These are phyloP conservation scores for Cotesia typhae DNA, from an alignment of 1,140 invertebrate genomes.

Conservation along the genomic window DNA sequence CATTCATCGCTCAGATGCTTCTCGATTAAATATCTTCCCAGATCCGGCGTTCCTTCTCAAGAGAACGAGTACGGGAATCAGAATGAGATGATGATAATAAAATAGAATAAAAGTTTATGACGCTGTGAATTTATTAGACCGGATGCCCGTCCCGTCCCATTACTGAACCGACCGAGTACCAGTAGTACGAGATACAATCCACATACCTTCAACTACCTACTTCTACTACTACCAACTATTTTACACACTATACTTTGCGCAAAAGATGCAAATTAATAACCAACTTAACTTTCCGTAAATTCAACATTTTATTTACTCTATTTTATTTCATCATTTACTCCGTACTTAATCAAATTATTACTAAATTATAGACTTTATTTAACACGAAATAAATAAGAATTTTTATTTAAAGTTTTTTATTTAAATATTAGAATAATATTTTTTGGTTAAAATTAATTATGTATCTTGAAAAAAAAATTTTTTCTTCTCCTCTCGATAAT, in stretches of 20 bases:
- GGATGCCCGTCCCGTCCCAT: constrained; percentile 12
- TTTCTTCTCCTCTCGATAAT: too few species aligned
- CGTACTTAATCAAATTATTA: too few species aligned
- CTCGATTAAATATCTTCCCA: constrained; percentile 27
- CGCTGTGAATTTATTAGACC: constrained; percentile 15
- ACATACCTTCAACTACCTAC: background rate
- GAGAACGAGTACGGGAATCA: background rate
- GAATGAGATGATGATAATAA: background rate
- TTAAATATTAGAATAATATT: too few species aligned
- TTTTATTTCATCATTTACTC: too few species aligned
- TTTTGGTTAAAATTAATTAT: too few species aligned
- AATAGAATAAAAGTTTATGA: background rate
- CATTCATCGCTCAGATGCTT: constrained; percentile 30
- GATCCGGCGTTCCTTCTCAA: background rate
- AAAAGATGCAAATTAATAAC: constrained; percentile 7
- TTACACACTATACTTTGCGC: constrained; percentile 8
- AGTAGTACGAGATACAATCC: constrained; percentile 6
- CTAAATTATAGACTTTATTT: too few species aligned
- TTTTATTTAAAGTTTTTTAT: too few species aligned
- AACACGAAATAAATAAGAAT: too few species aligned
- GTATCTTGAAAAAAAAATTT: too few species aligned
- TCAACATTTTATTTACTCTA: too few species aligned
- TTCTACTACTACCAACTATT: background rate
- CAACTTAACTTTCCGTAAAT: background rate
- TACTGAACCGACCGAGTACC: background rate